Conservation (phyloP, 2,797 vertebrate species). For the Carcharodon carcharias region DNA sequence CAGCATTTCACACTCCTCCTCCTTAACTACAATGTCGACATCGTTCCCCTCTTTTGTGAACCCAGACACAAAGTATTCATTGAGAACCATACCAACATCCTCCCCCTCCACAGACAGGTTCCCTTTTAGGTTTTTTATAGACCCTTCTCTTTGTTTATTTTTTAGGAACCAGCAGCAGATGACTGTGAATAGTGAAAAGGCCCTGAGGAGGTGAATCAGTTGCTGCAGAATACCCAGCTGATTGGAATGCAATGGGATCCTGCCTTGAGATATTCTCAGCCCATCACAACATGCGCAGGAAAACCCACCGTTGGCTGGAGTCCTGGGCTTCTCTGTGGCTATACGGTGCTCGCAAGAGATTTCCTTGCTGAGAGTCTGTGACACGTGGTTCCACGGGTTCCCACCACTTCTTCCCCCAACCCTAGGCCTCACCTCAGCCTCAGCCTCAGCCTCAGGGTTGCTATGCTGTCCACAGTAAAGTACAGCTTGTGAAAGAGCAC, state of each 20-base stretch:
- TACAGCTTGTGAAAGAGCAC: background rate
- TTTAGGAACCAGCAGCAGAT: too few relatives aligned
- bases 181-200: background rate
- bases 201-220: background rate
- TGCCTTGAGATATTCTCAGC: background rate
- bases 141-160: too few relatives aligned
- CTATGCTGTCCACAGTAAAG: background rate
- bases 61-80: too few relatives aligned
- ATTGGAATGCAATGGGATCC: background rate
- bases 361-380: background rate
- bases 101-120: too few relatives aligned
- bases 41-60: too few relatives aligned
- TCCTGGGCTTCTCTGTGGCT: background rate
- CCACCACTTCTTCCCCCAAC: background rate
- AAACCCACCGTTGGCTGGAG: background rate
- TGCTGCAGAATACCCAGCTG: background rate
- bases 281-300: background rate
- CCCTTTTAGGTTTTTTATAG: too few relatives aligned
- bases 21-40: too few relatives aligned
- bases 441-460: background rate
- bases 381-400: background rate
- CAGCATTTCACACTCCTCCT: too few relatives aligned
- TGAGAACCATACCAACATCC: too few relatives aligned
- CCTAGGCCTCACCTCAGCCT: too few relatives aligned
- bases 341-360: background rate